Conservation (phyloP, 2,888 invertebrate species). For the Tetragonula carbonaria region DNA sequence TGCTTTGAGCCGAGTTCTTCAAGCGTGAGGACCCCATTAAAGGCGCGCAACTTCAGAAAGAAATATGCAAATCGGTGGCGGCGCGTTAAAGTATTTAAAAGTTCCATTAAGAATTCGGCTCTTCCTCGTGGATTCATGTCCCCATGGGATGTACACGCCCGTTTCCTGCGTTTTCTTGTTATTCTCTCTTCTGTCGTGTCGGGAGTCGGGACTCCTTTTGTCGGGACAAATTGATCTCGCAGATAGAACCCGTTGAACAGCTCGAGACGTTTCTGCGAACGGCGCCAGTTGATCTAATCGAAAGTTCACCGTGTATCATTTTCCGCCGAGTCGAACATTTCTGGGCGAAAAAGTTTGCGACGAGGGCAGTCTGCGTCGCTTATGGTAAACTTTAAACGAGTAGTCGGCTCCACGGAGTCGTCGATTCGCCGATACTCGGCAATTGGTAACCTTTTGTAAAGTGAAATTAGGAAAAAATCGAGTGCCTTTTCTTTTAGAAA, state of each 20-base stretch:
- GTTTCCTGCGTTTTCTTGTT: background rate
- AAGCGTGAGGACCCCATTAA: background rate
- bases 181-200: background rate
- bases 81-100: background rate
- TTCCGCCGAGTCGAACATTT: constrained; percentile 29
- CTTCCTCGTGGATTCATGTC: too few species aligned
- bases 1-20: constrained; percentile 1
- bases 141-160: background rate
- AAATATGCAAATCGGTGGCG: background rate
- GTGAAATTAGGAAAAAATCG: too few species aligned
- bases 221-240: background rate
- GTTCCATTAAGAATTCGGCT: background rate
- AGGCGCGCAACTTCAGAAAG: background rate
- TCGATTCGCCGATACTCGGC: constrained; percentile 15
- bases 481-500: background rate
- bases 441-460: background rate
- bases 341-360: constrained; percentile 36
- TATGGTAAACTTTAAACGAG: constrained; percentile 63
- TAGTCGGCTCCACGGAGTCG: constrained; percentile 17
- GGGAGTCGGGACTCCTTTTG: background rate
- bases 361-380: constrained; percentile 28
- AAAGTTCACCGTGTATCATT: constrained; percentile 54
- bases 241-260: constrained; percentile 3
- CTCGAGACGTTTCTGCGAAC: constrained; percentile 18
- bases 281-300: constrained; percentile 48